Evolutionary conservation across 1,140 invertebrate species (phyloP).

Genomic region (Wasmannia auropunctata): DNA sequence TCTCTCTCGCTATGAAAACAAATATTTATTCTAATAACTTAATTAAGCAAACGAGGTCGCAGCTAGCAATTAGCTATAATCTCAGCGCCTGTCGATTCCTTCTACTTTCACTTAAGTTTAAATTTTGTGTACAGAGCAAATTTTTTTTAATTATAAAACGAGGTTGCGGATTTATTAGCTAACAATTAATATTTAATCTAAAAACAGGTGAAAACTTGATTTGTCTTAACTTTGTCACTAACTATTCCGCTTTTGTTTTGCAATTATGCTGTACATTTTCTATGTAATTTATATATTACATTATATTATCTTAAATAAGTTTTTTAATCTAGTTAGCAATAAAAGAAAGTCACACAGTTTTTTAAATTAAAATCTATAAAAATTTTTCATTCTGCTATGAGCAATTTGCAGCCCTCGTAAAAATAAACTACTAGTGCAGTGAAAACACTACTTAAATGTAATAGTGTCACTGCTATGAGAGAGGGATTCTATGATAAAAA

Average conservation of each 20-base stretch:
- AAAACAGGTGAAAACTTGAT: conserved; percentile 56
- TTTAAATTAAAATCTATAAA: background rate
- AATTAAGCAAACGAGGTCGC: background rate
- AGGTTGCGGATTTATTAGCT: conserved; percentile 49
- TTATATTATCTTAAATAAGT: background rate
- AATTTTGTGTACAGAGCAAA: conserved; percentile 29
- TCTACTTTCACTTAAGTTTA: conserved; percentile 64
- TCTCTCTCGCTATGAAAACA: background rate
- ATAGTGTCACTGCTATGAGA: too few relatives aligned
- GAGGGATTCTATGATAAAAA: too few relatives aligned
- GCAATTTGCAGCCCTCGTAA: background rate
- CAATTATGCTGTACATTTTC: background rate
- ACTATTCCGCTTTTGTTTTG: background rate
- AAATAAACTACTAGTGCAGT: too few relatives aligned
- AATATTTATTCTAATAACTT: conserved; percentile 4
- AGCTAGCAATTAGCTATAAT: background rate
- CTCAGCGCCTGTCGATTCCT: background rate
- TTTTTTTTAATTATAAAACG: conserved; percentile 18
- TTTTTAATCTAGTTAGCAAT: background rate
- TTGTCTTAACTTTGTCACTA: background rate
- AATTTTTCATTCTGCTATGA: background rate
- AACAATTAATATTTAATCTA: conserved; percentile 54
- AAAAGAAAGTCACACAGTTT: background rate
- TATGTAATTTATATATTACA: background rate
- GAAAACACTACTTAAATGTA: too few relatives aligned